phyloP scores from a whole-genome alignment of 2,888 invertebrate species.

The Antheraea assamensis region DNA sequence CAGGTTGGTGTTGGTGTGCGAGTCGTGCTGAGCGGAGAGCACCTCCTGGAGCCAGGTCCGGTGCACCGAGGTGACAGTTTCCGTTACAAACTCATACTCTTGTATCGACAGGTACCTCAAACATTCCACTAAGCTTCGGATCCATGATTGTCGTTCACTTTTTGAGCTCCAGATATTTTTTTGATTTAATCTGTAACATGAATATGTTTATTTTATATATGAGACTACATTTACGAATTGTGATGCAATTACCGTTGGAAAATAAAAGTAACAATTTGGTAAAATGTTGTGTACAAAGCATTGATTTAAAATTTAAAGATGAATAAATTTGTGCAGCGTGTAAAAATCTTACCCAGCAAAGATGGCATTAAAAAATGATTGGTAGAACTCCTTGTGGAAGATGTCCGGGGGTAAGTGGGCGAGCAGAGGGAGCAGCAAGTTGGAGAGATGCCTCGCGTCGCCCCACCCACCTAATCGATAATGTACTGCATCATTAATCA shows the following conservation, averaged over 20 bases:
- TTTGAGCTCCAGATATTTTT: conserved; percentile 83
- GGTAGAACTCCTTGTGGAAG: conserved; percentile 81
- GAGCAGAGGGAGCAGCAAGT: conserved; percentile 89
- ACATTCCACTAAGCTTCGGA: conserved; percentile 88
- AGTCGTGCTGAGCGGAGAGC: conserved; percentile 33
- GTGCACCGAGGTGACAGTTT: conserved; percentile 47
- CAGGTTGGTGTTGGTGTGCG: conserved; percentile 38
- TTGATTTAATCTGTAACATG: conserved; percentile 78
- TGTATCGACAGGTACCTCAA: conserved; percentile 71
- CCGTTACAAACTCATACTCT: conserved; percentile 39
- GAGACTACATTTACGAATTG: not conserved
- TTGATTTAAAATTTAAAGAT: not conserved
- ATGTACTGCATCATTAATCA: not conserved
- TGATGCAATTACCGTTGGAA: too few relatives aligned
- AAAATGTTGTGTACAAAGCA: not conserved
- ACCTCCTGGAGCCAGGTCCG: conserved; percentile 53
- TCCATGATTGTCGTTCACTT: conserved; percentile 86
- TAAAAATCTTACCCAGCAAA: conserved; percentile 82
- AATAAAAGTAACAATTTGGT: too few relatives aligned
- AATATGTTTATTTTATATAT: not conserved
- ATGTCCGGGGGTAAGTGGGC: conserved; percentile 84
- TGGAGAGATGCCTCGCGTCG: conserved; percentile 87
- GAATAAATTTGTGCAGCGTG: not conserved
- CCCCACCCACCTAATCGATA: conserved; percentile 85
- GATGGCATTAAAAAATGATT: conserved; percentile 86